A percentile compares a stretch with the other conserved stretches of the same genome.
These are phyloP conservation scores for Epinephelus lanceolatus DNA, from an alignment of 2,113 vertebrate species.

Conservation along the genomic window DNA sequence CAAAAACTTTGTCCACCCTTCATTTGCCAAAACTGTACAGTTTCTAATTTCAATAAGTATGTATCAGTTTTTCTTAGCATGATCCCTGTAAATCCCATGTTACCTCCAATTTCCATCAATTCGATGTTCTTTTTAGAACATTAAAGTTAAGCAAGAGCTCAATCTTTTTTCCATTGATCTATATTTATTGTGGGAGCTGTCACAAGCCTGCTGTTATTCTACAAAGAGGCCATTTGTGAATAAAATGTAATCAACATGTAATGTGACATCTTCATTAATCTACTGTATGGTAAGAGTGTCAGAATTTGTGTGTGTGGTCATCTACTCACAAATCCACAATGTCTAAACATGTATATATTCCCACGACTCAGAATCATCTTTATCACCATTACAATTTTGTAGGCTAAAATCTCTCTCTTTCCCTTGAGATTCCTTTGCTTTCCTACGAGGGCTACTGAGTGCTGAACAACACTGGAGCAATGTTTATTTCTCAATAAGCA, in stretches of 20 bases:
- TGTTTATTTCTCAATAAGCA: slow-evolving; percentile 63
- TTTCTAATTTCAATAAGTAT: slow-evolving; percentile 13
- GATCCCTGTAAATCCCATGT: background rate
- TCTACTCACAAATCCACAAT: background rate
- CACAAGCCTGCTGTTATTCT: background rate
- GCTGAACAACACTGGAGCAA: slow-evolving; percentile 7
- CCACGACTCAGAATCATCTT: slow-evolving; percentile 3
- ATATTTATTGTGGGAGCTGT: slow-evolving; percentile 12
- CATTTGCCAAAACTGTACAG: background rate
- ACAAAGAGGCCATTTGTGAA: background rate
- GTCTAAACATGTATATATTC: background rate
- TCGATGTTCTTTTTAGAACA: background rate
- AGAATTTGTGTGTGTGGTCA: background rate
- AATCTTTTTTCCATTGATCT: background rate
- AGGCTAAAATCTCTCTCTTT: slow-evolving; percentile 10
- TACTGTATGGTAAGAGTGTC: background rate
- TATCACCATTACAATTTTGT: slow-evolving; percentile 6
- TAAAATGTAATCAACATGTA: slow-evolving; percentile 22
- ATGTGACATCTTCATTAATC: background rate
- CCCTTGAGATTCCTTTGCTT: slow-evolving; percentile 15
- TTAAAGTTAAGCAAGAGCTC: background rate
- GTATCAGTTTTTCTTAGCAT: background rate
- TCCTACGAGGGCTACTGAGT: background rate
- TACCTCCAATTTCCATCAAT: background rate
- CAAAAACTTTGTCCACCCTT: background rate